Conservation (phyloP, 2,797 vertebrate genomes). For the Iguana delicatissima region DNA sequence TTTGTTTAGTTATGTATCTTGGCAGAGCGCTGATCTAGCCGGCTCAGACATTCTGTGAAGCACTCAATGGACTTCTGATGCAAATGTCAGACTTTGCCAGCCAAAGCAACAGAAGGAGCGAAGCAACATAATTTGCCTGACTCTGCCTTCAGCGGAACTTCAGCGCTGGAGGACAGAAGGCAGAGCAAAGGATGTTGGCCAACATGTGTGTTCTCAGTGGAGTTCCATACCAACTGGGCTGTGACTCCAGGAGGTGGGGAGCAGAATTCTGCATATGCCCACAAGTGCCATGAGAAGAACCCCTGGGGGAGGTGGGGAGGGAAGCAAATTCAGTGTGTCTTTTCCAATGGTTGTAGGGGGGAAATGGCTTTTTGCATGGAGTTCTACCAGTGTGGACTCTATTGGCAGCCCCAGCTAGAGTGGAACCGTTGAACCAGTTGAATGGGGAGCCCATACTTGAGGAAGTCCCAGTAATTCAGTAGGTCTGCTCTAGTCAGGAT, state of each 20-base stretch:
- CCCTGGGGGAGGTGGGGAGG: too few relatives aligned
- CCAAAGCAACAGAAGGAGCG: not conserved
- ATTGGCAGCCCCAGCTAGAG: too few relatives aligned
- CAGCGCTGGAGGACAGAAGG: not conserved
- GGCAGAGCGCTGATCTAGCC: not conserved
- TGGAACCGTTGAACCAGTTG: too few relatives aligned
- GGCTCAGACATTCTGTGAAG: not conserved
- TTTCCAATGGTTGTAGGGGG: not conserved
- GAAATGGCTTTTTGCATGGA: not conserved
- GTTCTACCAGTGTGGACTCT: not conserved
- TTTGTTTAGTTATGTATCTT: not conserved
- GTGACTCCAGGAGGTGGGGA: too few relatives aligned
- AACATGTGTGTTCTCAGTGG: not conserved
- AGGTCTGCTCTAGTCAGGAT: too few relatives aligned
- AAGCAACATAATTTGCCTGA: not conserved
- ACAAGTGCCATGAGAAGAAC: not conserved
- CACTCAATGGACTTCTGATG: not conserved
- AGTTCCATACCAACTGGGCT: not conserved
- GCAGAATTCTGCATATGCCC: not conserved
- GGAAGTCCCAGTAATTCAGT: too few relatives aligned
- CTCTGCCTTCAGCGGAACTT: not conserved
- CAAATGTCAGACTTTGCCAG: not conserved
- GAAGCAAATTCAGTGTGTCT: not conserved
- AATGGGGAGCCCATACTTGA: too few relatives aligned
- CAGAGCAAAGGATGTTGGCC: not conserved